These are phyloP conservation scores for Clarias batrachus DNA, from an alignment of 2,113 vertebrate genomes.

Conservation along the genomic window DNA sequence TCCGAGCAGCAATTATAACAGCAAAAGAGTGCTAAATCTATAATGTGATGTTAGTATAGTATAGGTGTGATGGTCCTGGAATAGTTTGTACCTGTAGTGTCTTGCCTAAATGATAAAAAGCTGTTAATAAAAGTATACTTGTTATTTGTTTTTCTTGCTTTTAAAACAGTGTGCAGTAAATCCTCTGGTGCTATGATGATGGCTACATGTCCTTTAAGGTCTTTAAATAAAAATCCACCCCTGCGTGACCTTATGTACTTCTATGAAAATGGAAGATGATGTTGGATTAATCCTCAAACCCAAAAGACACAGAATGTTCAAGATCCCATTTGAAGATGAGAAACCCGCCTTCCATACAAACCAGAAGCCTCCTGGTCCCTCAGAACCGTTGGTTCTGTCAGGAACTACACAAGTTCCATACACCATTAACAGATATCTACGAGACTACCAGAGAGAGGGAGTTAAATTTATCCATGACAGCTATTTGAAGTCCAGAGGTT, in stretches of 20 bases:
- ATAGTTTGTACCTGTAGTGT: neutral
- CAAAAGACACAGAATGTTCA: slow-evolving; percentile 64
- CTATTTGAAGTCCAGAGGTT: slow-evolving; percentile 79
- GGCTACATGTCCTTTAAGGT: neutral
- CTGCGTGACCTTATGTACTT: neutral
- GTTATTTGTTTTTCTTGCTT: neutral
- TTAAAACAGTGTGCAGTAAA: neutral
- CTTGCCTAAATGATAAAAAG: neutral
- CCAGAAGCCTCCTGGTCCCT: slow-evolving; percentile 62
- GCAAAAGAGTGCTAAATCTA: neutral
- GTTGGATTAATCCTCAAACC: slow-evolving; percentile 37
- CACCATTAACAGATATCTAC: slow-evolving; percentile 92
- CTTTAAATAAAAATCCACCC: neutral
- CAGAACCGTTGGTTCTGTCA: slow-evolving; percentile 75
- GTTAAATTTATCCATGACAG: slow-evolving; percentile 83
- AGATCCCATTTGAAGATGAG: slow-evolving; percentile 66
- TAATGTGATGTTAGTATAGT: neutral
- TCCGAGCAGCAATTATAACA: neutral
- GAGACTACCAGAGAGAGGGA: slow-evolving; percentile 93
- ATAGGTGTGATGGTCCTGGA: neutral
- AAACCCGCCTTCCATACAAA: slow-evolving; percentile 83
- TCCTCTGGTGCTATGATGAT: neutral
- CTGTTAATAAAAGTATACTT: neutral
- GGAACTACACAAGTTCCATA: slow-evolving; percentile 80
- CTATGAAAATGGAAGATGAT: slow-evolving; percentile 52